A percentile compares a stretch with the other conserved stretches of the same genome.
These are phyloP conservation scores for Cathartes aura DNA, from an alignment of 2,113 vertebrate genomes.

Conservation along the genomic window DNA sequence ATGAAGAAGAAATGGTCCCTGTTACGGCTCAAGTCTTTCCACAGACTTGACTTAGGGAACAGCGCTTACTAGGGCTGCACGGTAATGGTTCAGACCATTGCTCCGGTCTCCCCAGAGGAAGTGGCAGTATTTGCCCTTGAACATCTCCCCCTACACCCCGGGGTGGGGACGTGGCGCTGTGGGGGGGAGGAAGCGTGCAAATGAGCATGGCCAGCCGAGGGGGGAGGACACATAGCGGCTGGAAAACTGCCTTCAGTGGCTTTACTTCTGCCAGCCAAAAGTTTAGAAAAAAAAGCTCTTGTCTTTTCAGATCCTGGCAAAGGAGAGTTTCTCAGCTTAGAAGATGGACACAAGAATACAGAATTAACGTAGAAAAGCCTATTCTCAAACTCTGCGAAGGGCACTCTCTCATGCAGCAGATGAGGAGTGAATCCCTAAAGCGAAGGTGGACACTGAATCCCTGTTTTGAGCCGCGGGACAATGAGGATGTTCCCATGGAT, in stretches of 20 bases:
- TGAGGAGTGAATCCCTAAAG: slow-evolving; percentile 37
- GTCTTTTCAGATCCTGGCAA: slow-evolving; percentile 6
- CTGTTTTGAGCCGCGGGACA: not conserved
- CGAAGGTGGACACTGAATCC: slow-evolving; percentile 30
- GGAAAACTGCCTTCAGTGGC: not conserved
- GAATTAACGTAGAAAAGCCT: slow-evolving; percentile 5
- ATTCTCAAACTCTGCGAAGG: not conserved
- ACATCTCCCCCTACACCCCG: not conserved
- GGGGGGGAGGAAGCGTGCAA: not conserved
- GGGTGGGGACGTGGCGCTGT: not conserved
- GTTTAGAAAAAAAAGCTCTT: not conserved
- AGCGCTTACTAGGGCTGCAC: not conserved
- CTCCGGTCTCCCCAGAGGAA: not conserved
- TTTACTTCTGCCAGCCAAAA: slow-evolving; percentile 8
- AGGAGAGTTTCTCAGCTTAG: not conserved
- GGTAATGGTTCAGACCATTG: not conserved
- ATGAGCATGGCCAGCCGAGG: not conserved
- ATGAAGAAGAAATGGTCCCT: not conserved
- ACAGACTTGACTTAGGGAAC: not conserved
- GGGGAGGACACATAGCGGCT: not conserved
- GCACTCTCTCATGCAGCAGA: not conserved
- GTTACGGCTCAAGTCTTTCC: not conserved
- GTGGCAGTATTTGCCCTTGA: not conserved
- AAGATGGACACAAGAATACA: not conserved
- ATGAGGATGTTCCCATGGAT: slow-evolving; percentile 51